Conservation (phyloP, 1,140 invertebrate genomes). For the Achroia grisella region DNA sequence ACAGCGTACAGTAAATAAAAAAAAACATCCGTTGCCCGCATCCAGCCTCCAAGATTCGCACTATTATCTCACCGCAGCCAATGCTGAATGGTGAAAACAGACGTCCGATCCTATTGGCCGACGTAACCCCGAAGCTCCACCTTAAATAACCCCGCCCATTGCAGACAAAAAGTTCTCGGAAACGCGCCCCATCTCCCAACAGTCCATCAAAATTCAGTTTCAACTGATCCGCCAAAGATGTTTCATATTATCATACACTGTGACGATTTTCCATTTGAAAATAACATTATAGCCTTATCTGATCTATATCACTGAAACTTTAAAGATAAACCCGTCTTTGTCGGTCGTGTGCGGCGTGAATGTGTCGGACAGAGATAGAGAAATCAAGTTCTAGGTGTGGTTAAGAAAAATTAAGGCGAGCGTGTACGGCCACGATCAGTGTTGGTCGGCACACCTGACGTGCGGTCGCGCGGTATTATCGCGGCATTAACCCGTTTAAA, state of each 20-base stretch:
- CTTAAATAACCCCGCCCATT: conserved; percentile 23
- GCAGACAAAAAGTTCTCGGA: conserved; percentile 31
- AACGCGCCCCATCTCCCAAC: conserved; percentile 27
- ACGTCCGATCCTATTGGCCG: conserved; percentile 33
- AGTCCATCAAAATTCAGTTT: conserved; percentile 24
- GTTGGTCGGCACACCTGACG: conserved; percentile 45
- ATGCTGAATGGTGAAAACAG: conserved; percentile 36
- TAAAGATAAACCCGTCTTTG: conserved; percentile 29
- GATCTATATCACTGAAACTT: conserved; percentile 25
- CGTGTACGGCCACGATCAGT: conserved; percentile 33
- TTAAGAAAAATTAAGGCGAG: conserved; percentile 38
- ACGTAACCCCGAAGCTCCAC: conserved; percentile 7
- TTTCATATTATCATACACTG: conserved; percentile 19
- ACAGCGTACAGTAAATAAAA: conserved; percentile 40
- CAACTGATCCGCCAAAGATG: conserved; percentile 19
- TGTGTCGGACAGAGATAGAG: conserved; percentile 35
- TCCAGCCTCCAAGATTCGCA: conserved; percentile 68
- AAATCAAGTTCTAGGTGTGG: conserved; percentile 37
- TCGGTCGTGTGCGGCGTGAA: conserved; percentile 10
- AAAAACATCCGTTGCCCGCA: conserved; percentile 32
- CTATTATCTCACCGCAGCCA: conserved; percentile 59
- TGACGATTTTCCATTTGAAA: conserved; percentile 26
- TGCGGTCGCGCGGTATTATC: conserved; percentile 35
- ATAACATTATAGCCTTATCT: conserved; percentile 45
- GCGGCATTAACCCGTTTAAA: conserved; percentile 27